Evolutionary conservation across 2,888 invertebrate species (phyloP).

Genomic region (Cosmia trapezina): DNA sequence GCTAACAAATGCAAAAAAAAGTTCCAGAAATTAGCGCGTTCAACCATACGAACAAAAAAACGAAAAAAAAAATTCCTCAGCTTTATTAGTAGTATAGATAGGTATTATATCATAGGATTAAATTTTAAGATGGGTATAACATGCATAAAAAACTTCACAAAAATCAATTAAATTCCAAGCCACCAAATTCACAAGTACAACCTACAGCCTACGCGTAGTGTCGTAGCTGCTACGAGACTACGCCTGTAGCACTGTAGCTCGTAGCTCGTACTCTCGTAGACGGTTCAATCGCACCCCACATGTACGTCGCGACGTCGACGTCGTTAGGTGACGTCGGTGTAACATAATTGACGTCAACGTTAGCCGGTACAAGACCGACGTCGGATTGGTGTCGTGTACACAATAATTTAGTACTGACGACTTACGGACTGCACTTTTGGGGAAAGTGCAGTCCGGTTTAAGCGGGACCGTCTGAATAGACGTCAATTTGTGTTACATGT

Average conservation of each 20-base stretch:
- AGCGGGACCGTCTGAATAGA: not conserved
- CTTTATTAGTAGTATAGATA: too few relatives aligned
- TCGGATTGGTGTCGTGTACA: slow-evolving; percentile 48
- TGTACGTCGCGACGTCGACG: slow-evolving; percentile 42
- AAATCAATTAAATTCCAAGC: not conserved
- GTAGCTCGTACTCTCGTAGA: slow-evolving; percentile 56
- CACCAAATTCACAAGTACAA: not conserved
- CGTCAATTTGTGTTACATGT: not conserved
- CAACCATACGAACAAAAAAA: too few relatives aligned
- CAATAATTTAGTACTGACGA: slow-evolving; percentile 38
- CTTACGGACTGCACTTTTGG: slow-evolving; percentile 41
- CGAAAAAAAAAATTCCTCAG: too few relatives aligned
- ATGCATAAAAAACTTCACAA: not conserved
- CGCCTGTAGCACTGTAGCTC: slow-evolving; percentile 57
- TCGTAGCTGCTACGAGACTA: slow-evolving; percentile 62
- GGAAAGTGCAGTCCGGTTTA: not conserved
- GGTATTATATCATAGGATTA: too few relatives aligned
- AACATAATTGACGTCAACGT: slow-evolving; percentile 50
- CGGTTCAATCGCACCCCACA: slow-evolving; percentile 54
- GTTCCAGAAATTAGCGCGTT: too few relatives aligned
- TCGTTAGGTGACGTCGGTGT: slow-evolving; percentile 49
- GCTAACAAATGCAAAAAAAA: too few relatives aligned
- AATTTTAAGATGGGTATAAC: too few relatives aligned
- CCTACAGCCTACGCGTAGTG: slow-evolving; percentile 23
- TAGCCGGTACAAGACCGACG: slow-evolving; percentile 49